Conservation (phyloP, 2,888 invertebrate species). For the Heliconius ethilla region DNA sequence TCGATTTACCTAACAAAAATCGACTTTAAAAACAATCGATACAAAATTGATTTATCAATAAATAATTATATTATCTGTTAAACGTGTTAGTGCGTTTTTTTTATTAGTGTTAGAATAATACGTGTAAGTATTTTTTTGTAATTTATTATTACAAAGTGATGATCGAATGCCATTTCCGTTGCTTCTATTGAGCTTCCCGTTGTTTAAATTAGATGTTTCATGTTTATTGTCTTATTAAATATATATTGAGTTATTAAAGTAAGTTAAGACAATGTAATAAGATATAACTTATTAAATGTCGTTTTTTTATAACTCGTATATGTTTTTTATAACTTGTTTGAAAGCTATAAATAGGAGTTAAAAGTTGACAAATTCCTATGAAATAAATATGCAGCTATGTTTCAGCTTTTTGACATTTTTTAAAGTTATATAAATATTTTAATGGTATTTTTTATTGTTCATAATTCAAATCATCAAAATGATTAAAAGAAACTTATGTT, state of each 20-base stretch:
- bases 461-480: too few species aligned
- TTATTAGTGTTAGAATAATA: slow-evolving; percentile 27
- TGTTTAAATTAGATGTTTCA: slow-evolving; percentile 47
- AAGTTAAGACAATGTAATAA: neutral
- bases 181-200: slow-evolving; percentile 71
- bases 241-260: slow-evolving; percentile 14
- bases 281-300: neutral
- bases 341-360: too few species aligned
- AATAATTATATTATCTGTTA: slow-evolving; percentile 29
- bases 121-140: slow-evolving; percentile 48
- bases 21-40: slow-evolving; percentile 1
- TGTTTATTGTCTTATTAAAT: slow-evolving; percentile 9
- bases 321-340: too few species aligned
- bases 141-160: slow-evolving; percentile 61
- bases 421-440: too few species aligned
- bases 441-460: too few species aligned
- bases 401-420: too few species aligned
- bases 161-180: slow-evolving; percentile 66
- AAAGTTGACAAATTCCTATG: too few species aligned
- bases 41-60: slow-evolving; percentile 21
- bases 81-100: slow-evolving; percentile 16
- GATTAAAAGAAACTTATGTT: slow-evolving; percentile 1
- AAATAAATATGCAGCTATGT: too few species aligned
- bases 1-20: slow-evolving; percentile 49
- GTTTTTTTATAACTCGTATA: neutral